Evolutionary conservation across 2,113 vertebrate genomes (phyloP).

Genomic region (Copsychus sechellarum): DNA sequence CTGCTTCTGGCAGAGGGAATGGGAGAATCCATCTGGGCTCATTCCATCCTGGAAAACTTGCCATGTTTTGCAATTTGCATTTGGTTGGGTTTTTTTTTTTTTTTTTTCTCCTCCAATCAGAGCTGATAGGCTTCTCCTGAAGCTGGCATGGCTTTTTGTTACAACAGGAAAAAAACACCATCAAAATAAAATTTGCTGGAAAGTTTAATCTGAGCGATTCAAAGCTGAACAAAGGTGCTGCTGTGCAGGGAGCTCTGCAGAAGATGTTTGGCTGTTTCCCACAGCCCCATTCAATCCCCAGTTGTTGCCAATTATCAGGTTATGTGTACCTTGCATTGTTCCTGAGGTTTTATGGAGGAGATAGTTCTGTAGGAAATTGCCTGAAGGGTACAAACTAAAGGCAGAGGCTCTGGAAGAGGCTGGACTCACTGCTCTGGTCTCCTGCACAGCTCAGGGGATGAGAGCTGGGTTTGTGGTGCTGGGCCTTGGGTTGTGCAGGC

Average conservation of each 20-base stretch:
- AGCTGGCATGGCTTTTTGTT: background rate
- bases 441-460: background rate
- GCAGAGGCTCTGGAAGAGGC: background rate
- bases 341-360: background rate
- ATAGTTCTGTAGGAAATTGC: background rate
- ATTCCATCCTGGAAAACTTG: constrained; percentile 25
- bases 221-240: background rate
- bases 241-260: background rate
- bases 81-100: background rate
- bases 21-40: constrained; percentile 48
- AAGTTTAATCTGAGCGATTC: background rate
- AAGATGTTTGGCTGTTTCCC: background rate
- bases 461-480: background rate
- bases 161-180: background rate
- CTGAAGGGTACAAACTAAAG: background rate
- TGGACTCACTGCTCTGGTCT: rapidly evolving
- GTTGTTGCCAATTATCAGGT: background rate
- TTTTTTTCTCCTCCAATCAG: background rate
- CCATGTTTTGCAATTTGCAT: background rate
- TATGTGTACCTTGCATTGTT: background rate
- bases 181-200: background rate
- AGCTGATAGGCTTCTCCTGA: background rate
- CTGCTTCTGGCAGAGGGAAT: background rate
- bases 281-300: background rate
- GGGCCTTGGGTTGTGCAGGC: background rate